A percentile compares a stretch with the other conserved stretches of the same genome.
phyloP scores from a whole-genome alignment of 2,113 vertebrate genomes.

The Hepsetus odoe region DNA sequence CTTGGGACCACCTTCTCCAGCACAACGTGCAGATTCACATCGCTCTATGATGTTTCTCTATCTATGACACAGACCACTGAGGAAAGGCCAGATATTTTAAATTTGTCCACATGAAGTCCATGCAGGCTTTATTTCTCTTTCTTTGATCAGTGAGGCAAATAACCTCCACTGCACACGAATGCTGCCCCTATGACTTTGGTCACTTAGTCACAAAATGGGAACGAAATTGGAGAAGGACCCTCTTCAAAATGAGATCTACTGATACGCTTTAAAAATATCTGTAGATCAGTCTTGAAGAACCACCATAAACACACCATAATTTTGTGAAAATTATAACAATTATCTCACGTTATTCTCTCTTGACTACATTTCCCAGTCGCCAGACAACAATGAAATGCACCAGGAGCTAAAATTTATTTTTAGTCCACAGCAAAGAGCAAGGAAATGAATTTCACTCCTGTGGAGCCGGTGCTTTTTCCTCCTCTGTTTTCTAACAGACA shows the following conservation, averaged over 20 bases:
- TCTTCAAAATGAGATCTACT: not conserved
- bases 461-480: not conserved
- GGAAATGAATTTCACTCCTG: constrained; percentile 7
- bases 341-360: not conserved
- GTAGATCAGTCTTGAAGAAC: not conserved
- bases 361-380: not conserved
- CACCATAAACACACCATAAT: not conserved
- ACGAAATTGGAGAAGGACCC: too few relatives aligned
- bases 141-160: too few relatives aligned
- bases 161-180: too few relatives aligned
- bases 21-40: constrained; percentile 46
- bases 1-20: not conserved
- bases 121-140: too few relatives aligned
- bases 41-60: constrained; percentile 32
- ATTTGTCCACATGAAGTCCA: too few relatives aligned
- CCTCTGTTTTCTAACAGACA: constrained; percentile 13
- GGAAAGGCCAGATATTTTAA: constrained; percentile 2
- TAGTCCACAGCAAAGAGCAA: not conserved
- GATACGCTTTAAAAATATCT: not conserved
- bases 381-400: constrained; percentile 7
- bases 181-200: too few relatives aligned
- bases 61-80: not conserved
- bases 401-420: constrained; percentile 1
- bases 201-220: too few relatives aligned
- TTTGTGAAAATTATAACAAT: not conserved